Base-by-base conservation (phyloP, 2,888 invertebrate genomes). In the Seira musarum region DNA sequence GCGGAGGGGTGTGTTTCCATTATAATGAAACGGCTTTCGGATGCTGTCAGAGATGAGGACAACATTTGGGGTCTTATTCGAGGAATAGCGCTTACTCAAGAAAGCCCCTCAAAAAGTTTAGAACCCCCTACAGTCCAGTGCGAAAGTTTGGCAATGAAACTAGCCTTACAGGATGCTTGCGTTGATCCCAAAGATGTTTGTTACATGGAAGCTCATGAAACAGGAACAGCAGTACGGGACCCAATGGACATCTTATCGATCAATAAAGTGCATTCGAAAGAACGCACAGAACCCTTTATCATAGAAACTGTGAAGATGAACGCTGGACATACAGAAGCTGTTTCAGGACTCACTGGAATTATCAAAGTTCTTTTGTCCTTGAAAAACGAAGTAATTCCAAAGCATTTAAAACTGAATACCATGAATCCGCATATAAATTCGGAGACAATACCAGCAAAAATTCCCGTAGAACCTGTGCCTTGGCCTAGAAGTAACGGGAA, bases 41-140 rank as follows among this genome's bases (percentile, higher is more conserved):
- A 81, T n/a, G 83, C 84, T 17, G 57, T 70, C 0, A 22, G 64
- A n/a, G 78, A 82, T 21, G 80, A 75, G 5, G 77, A 83, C 19
- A 69, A 22, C 1, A 68, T 83, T n/a, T 64, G 72, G 21, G 78
- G 65, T 6, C n/a, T 82, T 8, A 67, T 82, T 17, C 73, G 85
- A 13, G 87, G 86, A 0, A 86, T 87, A 0, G 87, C 87, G n/a
- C 85, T 87, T 1, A 88, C 88, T 66, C 88, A 89, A 75, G 87
- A 89, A 49, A 89, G 89, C 2, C 66, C 85, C 22, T 87, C 87
- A 25, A 86, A 83, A 15, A 88, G 88, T 15, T 83, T 89, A 30
- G 88, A 88, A 1, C 73, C 85, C 1, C 85, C 83, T 0, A 82
- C 78, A 1, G 67, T 69, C 0, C 70, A 72, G 1, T 57, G 81